Percentiles rank a stretch among this genome's conserved stretches.
Conservation (phyloP, 1,140 invertebrate species). For the Magallana gigas region DNA sequence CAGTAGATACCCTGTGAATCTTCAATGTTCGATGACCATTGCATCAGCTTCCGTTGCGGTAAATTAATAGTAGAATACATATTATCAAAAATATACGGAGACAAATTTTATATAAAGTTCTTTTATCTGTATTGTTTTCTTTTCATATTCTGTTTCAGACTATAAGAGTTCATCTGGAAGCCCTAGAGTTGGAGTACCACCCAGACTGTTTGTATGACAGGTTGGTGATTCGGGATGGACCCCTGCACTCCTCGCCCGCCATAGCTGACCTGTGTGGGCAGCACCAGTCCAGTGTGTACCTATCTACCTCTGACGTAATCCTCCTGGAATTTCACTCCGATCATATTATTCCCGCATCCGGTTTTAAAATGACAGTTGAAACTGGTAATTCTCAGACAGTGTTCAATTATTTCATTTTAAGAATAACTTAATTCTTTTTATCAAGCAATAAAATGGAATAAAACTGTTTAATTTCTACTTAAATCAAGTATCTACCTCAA, state of each 20-base stretch:
- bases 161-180: neutral
- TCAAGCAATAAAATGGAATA: no score
- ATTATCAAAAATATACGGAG: no score
- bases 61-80: no score
- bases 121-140: neutral
- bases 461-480: no score
- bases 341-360: neutral
- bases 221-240: conserved; percentile 9
- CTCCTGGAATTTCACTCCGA: neutral
- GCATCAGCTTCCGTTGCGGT: neutral
- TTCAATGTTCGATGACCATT: neutral
- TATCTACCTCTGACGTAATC: neutral
- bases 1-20: neutral
- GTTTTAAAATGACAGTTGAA: neutral
- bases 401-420: no score
- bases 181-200: neutral
- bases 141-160: neutral
- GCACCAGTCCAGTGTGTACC: neutral
- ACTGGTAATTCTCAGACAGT: neutral
- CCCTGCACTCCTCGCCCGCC: neutral
- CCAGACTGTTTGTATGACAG: neutral
- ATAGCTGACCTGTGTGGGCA: neutral
- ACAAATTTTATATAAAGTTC: no score
- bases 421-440: no score
- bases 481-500: no score